Conservation (phyloP, 2,888 invertebrate species). For the Rhorus exstirpatorius region DNA sequence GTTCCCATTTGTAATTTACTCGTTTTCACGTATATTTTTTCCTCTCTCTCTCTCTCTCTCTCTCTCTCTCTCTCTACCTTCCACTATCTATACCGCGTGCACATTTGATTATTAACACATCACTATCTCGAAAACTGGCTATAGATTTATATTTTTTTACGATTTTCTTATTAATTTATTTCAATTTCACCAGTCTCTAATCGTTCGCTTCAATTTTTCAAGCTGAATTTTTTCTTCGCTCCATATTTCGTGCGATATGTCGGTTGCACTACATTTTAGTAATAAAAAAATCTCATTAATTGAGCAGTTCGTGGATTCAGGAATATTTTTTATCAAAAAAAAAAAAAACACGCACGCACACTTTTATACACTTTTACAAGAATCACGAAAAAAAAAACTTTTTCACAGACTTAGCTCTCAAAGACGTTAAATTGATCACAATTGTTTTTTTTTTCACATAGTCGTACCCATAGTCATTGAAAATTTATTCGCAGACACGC, state of each 20-base stretch:
- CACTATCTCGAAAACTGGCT: slow-evolving; percentile 26
- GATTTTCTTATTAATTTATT: background rate
- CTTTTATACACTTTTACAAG: background rate
- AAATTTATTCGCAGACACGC: background rate
- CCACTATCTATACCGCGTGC: slow-evolving; percentile 26
- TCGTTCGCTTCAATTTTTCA: background rate
- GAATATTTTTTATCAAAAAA: background rate
- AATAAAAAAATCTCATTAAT: slow-evolving; percentile 19
- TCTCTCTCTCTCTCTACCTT: background rate
- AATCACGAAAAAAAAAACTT: slow-evolving; percentile 12
- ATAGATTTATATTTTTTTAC: background rate
- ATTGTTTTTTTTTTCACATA: slow-evolving; percentile 16
- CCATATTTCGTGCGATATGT: slow-evolving; percentile 16
- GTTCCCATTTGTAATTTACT: slow-evolving; percentile 47
- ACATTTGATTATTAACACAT: slow-evolving; percentile 47
- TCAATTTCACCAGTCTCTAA: slow-evolving; percentile 4
- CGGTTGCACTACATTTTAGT: slow-evolving; percentile 3
- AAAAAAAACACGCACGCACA: slow-evolving; percentile 12
- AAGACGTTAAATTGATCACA: background rate
- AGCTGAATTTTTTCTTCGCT: background rate
- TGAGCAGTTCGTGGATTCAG: slow-evolving; percentile 4
- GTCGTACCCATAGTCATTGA: slow-evolving; percentile 1
- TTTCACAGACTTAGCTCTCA: slow-evolving; percentile 11
- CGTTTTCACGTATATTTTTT: slow-evolving; percentile 23
- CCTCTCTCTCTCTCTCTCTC: background rate